These are phyloP conservation scores for Tychaedon coryphoeus DNA, from an alignment of 2,113 vertebrate species.

Conservation along the genomic window DNA sequence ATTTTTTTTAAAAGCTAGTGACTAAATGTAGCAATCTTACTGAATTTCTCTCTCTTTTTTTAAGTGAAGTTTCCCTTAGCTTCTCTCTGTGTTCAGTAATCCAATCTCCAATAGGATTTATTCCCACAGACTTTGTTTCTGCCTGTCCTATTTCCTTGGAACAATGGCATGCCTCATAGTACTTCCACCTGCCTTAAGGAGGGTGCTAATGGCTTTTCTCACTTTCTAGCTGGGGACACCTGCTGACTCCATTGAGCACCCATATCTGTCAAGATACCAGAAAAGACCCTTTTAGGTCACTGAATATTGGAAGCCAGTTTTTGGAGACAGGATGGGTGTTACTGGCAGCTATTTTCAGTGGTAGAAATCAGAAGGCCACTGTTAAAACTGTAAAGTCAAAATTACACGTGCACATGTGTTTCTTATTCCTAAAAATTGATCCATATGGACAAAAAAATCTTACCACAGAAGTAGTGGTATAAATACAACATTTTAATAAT, in stretches of 20 bases:
- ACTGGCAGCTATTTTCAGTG: not conserved
- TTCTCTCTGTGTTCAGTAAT: not conserved
- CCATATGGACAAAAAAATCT: not conserved
- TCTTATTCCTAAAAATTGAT: not conserved
- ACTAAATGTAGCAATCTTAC: not conserved
- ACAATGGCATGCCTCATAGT: not conserved
- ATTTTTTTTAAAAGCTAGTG: not conserved
- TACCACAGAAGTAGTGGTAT: not conserved
- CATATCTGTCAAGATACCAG: not conserved
- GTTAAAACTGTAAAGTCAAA: not conserved
- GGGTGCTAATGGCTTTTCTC: not conserved
- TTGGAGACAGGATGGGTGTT: not conserved
- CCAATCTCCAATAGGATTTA: not conserved
- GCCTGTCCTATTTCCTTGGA: not conserved
- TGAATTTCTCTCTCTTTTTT: not conserved
- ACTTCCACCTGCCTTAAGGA: not conserved
- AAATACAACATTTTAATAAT: not conserved
- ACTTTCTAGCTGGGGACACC: not conserved
- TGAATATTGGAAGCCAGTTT: not conserved
- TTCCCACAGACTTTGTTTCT: not conserved
- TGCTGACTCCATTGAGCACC: not conserved
- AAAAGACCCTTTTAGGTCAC: not conserved
- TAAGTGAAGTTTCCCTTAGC: not conserved
- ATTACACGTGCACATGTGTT: fast-evolving
- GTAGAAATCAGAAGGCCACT: not conserved